These are phyloP conservation scores for Bombus fervidus DNA, from an alignment of 1,140 invertebrate species.

Conservation along the genomic window DNA sequence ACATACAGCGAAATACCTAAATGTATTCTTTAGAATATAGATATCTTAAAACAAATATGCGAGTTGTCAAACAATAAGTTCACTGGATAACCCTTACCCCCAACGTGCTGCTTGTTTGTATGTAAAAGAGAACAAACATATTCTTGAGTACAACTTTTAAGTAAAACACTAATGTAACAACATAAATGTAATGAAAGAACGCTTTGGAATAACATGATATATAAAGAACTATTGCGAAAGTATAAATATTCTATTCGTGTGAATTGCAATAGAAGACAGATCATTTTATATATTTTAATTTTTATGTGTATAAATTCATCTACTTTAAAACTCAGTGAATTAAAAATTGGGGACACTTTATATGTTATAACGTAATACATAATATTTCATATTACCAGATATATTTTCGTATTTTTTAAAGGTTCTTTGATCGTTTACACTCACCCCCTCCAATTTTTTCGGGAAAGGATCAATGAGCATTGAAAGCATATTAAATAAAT, in stretches of 20 bases:
- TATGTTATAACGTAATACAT: too few species aligned
- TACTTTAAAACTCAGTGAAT: background rate
- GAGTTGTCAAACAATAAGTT: background rate
- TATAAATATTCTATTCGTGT: background rate
- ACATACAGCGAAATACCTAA: background rate
- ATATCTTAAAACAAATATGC: background rate
- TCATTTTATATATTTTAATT: too few species aligned
- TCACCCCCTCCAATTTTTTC: background rate
- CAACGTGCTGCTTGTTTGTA: background rate
- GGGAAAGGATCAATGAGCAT: background rate
- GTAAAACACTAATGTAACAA: background rate
- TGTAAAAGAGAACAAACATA: background rate
- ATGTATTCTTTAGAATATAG: background rate
- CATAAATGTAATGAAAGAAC: background rate
- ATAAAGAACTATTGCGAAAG: background rate
- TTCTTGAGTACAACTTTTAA: background rate
- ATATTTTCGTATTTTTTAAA: background rate
- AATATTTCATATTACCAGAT: too few species aligned
- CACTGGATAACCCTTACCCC: background rate
- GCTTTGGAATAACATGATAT: background rate
- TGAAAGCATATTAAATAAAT: background rate
- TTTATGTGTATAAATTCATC: too few species aligned
- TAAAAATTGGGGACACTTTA: too few species aligned
- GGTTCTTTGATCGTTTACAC: background rate
- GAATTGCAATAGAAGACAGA: too few species aligned